phyloP scores from a whole-genome alignment of 2,797 vertebrate species.

The Esox lucius region DNA sequence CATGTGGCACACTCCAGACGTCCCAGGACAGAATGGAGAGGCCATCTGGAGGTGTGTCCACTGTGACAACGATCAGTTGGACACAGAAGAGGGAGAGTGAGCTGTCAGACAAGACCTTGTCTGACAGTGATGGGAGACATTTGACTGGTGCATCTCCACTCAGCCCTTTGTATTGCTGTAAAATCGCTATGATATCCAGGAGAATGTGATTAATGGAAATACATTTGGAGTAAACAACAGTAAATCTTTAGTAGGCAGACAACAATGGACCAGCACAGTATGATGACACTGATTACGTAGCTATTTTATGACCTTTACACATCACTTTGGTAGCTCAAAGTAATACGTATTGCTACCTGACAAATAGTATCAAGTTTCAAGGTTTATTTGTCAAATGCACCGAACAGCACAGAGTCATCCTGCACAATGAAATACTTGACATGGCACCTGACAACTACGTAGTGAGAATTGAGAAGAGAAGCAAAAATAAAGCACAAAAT shows the following conservation, averaged over 20 bases:
- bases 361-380: too few relatives aligned
- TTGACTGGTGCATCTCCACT: not conserved
- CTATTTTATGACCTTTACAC: too few relatives aligned
- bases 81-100: not conserved
- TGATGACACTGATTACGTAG: too few relatives aligned
- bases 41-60: constrained; percentile 82
- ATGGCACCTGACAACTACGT: too few relatives aligned
- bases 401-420: too few relatives aligned
- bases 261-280: not conserved
- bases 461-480: too few relatives aligned
- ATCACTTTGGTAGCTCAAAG: too few relatives aligned
- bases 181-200: not conserved
- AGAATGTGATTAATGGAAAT: not conserved
- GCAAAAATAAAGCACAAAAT: too few relatives aligned
- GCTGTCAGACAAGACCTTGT: not conserved
- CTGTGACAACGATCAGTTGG: constrained; percentile 24
- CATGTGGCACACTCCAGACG: constrained; percentile 76
- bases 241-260: not conserved
- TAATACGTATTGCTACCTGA: too few relatives aligned
- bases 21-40: constrained; percentile 76
- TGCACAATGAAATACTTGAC: too few relatives aligned
- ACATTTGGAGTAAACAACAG: not conserved
- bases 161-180: not conserved
- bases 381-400: too few relatives aligned
- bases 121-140: not conserved